A percentile compares a stretch with the other conserved stretches of the same genome.
These are phyloP conservation scores for Porites evermanni DNA, from an alignment of 92 coral and sea anemone genomes.

Conservation along the genomic window DNA sequence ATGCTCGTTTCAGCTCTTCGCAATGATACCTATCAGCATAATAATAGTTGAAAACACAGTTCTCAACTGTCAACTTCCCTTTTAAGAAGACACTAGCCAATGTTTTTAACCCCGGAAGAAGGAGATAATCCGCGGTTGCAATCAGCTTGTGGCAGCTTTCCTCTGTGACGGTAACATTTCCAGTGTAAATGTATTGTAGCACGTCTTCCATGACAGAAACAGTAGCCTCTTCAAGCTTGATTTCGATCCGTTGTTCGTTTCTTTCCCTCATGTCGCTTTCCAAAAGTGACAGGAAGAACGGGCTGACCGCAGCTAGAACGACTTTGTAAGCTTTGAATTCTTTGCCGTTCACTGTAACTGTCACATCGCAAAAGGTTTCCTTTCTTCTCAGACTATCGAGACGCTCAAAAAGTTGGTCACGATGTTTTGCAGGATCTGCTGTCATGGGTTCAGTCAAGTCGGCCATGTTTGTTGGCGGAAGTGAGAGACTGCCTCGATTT, in stretches of 20 bases:
- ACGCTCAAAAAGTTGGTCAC: slow-evolving; percentile 30
- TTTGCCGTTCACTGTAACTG: not conserved
- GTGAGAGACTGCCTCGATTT: not conserved
- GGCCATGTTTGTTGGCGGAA: not conserved
- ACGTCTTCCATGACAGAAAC: slow-evolving; percentile 24
- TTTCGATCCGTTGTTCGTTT: slow-evolving; percentile 6
- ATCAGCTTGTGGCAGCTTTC: slow-evolving; percentile 32
- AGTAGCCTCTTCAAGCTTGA: slow-evolving; percentile 31
- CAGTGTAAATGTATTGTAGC: slow-evolving; percentile 27
- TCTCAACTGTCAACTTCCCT: not conserved
- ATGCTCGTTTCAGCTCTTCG: not conserved
- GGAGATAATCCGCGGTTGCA: slow-evolving; percentile 29
- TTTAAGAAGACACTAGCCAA: not conserved
- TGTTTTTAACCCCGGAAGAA: slow-evolving; percentile 3
- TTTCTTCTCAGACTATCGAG: slow-evolving; percentile 12
- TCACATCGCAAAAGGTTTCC: slow-evolving; percentile 21
- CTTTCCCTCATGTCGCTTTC: slow-evolving; percentile 27
- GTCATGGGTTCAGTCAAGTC: not conserved
- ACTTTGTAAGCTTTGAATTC: slow-evolving; percentile 25
- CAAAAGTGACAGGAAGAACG: slow-evolving; percentile 32
- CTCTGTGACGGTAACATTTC: slow-evolving; percentile 17
- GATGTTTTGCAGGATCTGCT: slow-evolving; percentile 6
- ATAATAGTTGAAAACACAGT: slow-evolving; percentile 28
- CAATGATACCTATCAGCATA: slow-evolving; percentile 23
- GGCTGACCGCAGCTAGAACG: slow-evolving; percentile 30